phyloP scores from a whole-genome alignment of 2,888 invertebrate species.

The Latheticus oryzae region DNA sequence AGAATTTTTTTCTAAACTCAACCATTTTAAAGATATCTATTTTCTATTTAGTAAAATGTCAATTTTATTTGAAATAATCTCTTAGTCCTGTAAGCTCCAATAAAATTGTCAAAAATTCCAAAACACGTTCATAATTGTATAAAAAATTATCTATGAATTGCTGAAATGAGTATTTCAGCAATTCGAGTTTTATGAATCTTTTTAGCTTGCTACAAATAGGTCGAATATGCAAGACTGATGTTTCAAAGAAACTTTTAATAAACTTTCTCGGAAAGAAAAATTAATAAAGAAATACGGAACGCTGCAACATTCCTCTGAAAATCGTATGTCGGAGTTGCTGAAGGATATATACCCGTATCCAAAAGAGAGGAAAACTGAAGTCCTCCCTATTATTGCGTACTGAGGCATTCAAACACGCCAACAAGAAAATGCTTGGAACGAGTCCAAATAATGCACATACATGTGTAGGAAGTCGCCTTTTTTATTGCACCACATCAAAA shows the following conservation, averaged over 20 bases:
- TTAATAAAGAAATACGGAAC: conserved; percentile 25
- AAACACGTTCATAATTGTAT: too few relatives aligned
- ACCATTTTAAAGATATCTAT: too few relatives aligned
- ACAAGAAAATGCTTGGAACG: conserved; percentile 48
- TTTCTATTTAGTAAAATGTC: too few relatives aligned
- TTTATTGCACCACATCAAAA: conserved; percentile 49
- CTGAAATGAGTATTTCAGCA: too few relatives aligned
- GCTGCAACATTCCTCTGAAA: conserved; percentile 20
- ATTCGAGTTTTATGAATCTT: conserved; percentile 8
- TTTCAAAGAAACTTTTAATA: conserved; percentile 30
- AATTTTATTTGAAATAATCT: too few relatives aligned
- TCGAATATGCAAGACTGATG: conserved; percentile 6
- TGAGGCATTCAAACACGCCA: conserved; percentile 46
- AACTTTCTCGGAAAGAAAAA: conserved; percentile 22
- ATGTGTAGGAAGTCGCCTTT: conserved; percentile 51
- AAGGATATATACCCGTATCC: conserved; percentile 19
- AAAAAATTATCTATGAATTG: too few relatives aligned
- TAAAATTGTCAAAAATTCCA: too few relatives aligned
- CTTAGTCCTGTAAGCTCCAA: too few relatives aligned
- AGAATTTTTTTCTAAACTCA: too few relatives aligned
- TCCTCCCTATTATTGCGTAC: conserved; percentile 31
- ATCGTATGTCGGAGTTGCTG: conserved; percentile 18
- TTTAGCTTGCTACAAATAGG: conserved; percentile 16
- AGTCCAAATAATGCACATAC: conserved; percentile 51
- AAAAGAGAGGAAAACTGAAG: neutral